Base-by-base conservation (phyloP, 2,888 invertebrate species). In the Eupithecia pulchellata region DNA sequence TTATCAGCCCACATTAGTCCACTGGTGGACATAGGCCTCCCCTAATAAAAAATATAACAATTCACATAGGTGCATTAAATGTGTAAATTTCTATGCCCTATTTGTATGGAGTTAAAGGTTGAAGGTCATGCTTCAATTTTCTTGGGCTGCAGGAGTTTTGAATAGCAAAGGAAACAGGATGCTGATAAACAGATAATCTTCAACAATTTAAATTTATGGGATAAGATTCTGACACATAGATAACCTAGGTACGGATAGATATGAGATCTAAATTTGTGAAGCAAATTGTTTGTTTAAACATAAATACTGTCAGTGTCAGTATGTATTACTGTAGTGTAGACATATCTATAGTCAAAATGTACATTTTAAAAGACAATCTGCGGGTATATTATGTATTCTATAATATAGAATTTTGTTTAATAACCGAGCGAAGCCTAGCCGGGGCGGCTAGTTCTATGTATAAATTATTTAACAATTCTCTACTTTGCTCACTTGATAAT, bases 401-500 rank as follows among this genome's bases (percentile, higher is more conserved):
- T n/a, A n/a, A n/a, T n/a, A n/a, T n/a, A n/a, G n/a, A n/a, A n/a
- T n/a, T n/a, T n/a, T n/a, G n/a, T n/a, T n/a, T n/a, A n/a, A n/a
- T n/a, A n/a, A n/a, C n/a, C n/a, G n/a, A n/a, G n/a, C n/a, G n/a
- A n/a, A n/a, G n/a, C n/a, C n/a, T n/a, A n/a, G n/a, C n/a, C n/a
- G n/a, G n/a, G n/a, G n/a, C n/a, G n/a, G n/a, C n/a, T n/a, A n/a
- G n/a, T n/a, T n/a, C n/a, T n/a, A n/a, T n/a, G n/a, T 58, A 30
- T 60, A 58, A 32, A n/a, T 30, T 20, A 4, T n/a, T n/a, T 20
- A 17, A 25, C 55, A 55, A 52, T 36, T 60, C 9, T 60, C 13
- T 47, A 13, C 8, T 14, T 34, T 3, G 86, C 92, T 85, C 81
- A 95, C 96, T 95, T 95, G 62, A 96, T 88, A 68, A 96, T 89